Evolutionary conservation across 2,888 invertebrate species (phyloP), one percentile per base, ranked within the genome.

Genomic region (Drosophila greeni): DNA sequence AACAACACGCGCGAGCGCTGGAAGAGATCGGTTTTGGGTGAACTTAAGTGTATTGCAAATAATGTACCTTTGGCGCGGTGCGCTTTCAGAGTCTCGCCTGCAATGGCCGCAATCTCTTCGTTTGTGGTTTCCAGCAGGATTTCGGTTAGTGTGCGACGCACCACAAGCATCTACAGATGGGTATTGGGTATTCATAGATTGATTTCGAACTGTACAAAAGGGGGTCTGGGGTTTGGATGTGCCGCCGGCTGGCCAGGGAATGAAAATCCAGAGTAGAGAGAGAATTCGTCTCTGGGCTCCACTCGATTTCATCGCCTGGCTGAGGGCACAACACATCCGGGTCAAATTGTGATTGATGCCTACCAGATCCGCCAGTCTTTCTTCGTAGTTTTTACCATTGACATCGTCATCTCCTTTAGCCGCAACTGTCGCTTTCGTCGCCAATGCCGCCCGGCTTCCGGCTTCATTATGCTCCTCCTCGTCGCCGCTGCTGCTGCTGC

Each of bases 81-180:
- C 90, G 93, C 94, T 91, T 92, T 93, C 90, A 94, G 91, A 88
- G 96, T 95, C 90, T 97, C 97, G 89, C 93, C 92, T 89, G 95
- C 95, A 86, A 97, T 93, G 86, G 91, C 91, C 86, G 92, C 91
- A 87, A 98, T 95, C 91, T 97, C 96, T 89, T 94, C 93, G 89
- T 95, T 95, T 24, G 98, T 98, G 84, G 97, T 97, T 89, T 97
- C 96, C 82, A 98, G 91, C 68, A 99, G 92, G 85, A 98, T 94
- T 90, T 97, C 97, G 31, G 98, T 98, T 90, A 98, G 91, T 76
- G 95, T 94, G 70, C 94, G 92, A 67, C 97, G 93, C 53, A 98
- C 95, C 86, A 93, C 93, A 87, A 95, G 89, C 95, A 97, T 97
- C 95, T 95, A 89, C 60, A 75, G 73, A 42, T 11, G 42, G 45